Conservation (phyloP, 2,113 vertebrate genomes). For the Struthio camelus region DNA sequence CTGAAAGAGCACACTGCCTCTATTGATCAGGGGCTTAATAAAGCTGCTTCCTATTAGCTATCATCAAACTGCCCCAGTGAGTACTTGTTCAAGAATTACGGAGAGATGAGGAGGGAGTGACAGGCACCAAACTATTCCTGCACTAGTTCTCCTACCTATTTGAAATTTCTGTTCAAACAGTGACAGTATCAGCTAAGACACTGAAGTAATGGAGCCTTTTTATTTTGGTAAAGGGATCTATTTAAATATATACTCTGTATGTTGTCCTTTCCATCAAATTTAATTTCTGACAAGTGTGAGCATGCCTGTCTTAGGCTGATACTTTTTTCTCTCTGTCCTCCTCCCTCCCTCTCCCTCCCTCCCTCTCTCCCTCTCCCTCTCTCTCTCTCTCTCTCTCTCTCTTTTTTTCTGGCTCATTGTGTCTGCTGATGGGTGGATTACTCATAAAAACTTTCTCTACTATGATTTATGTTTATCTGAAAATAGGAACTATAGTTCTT, state of each 20-base stretch:
- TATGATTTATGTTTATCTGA: slow-evolving; percentile 49
- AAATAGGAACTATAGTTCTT: slow-evolving; percentile 39
- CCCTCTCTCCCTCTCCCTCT: too few species aligned
- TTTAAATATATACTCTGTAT: slow-evolving; percentile 21
- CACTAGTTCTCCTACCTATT: not conserved
- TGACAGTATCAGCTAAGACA: slow-evolving; percentile 40
- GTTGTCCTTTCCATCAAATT: slow-evolving; percentile 50
- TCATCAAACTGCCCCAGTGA: not conserved
- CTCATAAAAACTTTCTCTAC: not conserved
- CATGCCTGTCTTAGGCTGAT: slow-evolving; percentile 36
- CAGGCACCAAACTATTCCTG: not conserved
- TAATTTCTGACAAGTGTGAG: slow-evolving; percentile 48
- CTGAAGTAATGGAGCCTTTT: not conserved
- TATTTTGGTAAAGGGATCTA: slow-evolving; percentile 37
- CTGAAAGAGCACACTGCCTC: not conserved
- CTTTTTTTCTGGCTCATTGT: slow-evolving; percentile 8
- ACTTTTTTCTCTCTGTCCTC: not conserved
- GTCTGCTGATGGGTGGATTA: slow-evolving; percentile 5
- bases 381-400: not conserved
- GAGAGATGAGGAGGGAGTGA: not conserved
- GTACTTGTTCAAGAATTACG: not conserved
- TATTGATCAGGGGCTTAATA: not conserved
- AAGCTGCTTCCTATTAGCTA: slow-evolving; percentile 12
- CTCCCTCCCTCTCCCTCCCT: too few species aligned
- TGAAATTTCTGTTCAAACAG: slow-evolving; percentile 29